Conservation (phyloP, 2,888 invertebrate genomes). For the Mythimna vitellina region DNA sequence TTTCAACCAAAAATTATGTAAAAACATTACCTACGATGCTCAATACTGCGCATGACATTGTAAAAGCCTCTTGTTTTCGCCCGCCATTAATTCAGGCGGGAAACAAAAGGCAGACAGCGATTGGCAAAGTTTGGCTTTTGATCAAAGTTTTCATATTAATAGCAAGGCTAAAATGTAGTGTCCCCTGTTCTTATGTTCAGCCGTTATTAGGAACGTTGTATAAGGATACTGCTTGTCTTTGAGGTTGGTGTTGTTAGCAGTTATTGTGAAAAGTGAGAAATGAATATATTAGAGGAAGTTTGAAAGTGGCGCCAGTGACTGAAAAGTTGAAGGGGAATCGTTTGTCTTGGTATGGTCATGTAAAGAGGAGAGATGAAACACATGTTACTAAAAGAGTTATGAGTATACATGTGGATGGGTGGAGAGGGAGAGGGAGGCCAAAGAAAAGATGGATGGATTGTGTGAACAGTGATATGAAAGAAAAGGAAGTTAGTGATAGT, state of each 20-base stretch:
- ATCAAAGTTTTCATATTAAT: conserved; percentile 83
- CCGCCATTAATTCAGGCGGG: conserved; percentile 73
- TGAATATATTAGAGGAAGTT: too few relatives aligned
- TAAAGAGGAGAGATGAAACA: too few relatives aligned
- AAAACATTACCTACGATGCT: conserved; percentile 41
- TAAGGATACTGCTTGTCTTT: conserved; percentile 33
- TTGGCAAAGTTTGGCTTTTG: conserved; percentile 80
- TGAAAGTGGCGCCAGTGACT: too few relatives aligned
- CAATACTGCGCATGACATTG: conserved; percentile 43
- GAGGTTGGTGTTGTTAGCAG: neutral
- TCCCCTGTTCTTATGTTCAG: conserved; percentile 38
- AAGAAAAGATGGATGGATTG: too few relatives aligned
- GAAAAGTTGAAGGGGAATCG: too few relatives aligned
- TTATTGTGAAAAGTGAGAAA: too few relatives aligned
- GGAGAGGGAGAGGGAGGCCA: too few relatives aligned
- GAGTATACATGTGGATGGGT: too few relatives aligned
- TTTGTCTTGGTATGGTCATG: too few relatives aligned
- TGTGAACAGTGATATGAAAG: too few relatives aligned
- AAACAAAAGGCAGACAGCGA: conserved; percentile 76
- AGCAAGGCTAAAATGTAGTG: conserved; percentile 61
- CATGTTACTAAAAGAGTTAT: too few relatives aligned
- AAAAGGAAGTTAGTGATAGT: too few relatives aligned
- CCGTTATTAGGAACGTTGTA: conserved; percentile 54
- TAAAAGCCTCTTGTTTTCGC: conserved; percentile 53
- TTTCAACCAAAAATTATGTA: conserved; percentile 13